Evolutionary conservation across 2,113 vertebrate genomes (phyloP), one percentile per base, ranked within the genome.

Genomic region (Phycodurus eques): DNA sequence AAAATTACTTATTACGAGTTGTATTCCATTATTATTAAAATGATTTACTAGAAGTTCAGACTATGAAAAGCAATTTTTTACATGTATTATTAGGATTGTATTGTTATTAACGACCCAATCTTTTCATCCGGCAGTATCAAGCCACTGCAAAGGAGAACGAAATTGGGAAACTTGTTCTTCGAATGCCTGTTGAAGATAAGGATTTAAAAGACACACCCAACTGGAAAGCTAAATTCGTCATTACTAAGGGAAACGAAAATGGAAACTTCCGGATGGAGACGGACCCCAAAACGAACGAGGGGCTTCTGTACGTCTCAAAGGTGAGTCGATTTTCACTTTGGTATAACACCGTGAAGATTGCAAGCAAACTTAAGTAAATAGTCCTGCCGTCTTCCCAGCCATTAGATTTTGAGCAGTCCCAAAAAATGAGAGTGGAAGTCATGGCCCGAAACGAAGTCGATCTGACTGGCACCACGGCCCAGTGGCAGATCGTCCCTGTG

Each of bases 261-360:
- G 91, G 80, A 11, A 79, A 94, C 72, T 98, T 98, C 83, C 92
- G 91, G 85, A 94, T 98, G 12, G 92, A 88, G 8, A 95, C 88
- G 3, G 94, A 98, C 68, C 92, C 89, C 49, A 83, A 86, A 15
- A 95, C 95, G 63, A 98, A 98, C 6, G 93, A 94, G 35, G 96
- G 92, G 7, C 77, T 95, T 49, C 72, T 98, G 13, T 94, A 92
- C 73, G 85, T 96, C 65, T 22, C 89, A 11, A 96, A 96, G 93
- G 96, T 98, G 92, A 89, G 84, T 44, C 0, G 4, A 8, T 51
- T 59, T 61, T 63, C 0, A 61, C 15, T 17, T 46, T n/a, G 39
- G 2, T 8, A 35, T 14, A 17, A 8, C 39, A 8, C 22, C 22
- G 2, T 19, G n/a, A 47, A 14, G 7, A 65, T 42, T 65, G 11